phyloP scores from a whole-genome alignment of 2,888 invertebrate species.

The Bembecia ichneumoniformis region DNA sequence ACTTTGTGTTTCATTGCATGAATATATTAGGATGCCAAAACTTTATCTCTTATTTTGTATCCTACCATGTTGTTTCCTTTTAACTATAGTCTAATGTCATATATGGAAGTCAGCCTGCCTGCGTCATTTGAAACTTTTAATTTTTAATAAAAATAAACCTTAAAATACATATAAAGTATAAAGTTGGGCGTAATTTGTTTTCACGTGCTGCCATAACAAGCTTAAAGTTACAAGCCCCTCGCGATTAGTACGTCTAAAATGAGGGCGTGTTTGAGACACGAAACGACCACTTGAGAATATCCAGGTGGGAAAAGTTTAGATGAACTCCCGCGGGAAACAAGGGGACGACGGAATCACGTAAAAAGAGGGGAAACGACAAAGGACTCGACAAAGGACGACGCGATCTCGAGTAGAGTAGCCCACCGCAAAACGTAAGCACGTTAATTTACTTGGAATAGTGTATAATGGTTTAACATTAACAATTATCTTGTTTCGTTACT shows the following conservation, averaged over 20 bases:
- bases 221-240: slow-evolving; percentile 25
- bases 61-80: too few species aligned
- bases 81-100: too few species aligned
- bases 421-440: background rate
- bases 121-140: too few species aligned
- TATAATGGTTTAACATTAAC: background rate
- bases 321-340: slow-evolving; percentile 17
- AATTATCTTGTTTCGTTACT: slow-evolving; percentile 7
- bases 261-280: slow-evolving; percentile 27
- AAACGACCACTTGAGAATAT: slow-evolving; percentile 36
- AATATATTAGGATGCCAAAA: too few species aligned
- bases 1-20: too few species aligned
- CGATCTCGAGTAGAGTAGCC: slow-evolving; percentile 6
- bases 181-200: slow-evolving; percentile 13
- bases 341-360: slow-evolving; percentile 6
- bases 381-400: slow-evolving; percentile 22
- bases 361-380: slow-evolving; percentile 29
- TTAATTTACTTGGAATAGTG: background rate
- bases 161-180: background rate
- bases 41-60: too few species aligned
- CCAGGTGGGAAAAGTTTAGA: slow-evolving; percentile 27
- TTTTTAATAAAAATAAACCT: too few species aligned
- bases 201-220: slow-evolving; percentile 20
- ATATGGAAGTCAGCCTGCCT: too few species aligned
- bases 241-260: slow-evolving; percentile 4